Percentiles rank a stretch among this genome's conserved stretches.
Evolutionary conservation across 2,113 vertebrate species (phyloP).

Genomic region (Rhombomys opimus): DNA sequence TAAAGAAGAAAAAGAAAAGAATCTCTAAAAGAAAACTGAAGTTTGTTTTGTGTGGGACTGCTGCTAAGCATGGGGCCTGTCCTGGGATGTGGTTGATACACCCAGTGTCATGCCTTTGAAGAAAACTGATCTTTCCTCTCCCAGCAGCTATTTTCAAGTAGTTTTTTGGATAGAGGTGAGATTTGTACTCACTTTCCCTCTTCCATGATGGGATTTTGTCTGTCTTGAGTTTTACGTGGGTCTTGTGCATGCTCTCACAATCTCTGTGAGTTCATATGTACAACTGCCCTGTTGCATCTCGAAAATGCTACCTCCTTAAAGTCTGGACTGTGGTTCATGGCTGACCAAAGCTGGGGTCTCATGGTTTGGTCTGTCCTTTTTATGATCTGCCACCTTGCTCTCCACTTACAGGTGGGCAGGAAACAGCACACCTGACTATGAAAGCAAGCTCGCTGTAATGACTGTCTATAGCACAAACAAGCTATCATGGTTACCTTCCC

Average conservation of each 20-base stretch:
- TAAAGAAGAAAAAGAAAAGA: not conserved
- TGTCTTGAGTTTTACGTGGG: not conserved
- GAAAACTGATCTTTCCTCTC: not conserved
- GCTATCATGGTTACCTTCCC: conserved; percentile 33
- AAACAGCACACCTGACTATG: not conserved
- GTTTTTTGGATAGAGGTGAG: not conserved
- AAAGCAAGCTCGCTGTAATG: conserved; percentile 40
- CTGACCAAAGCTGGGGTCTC: not conserved
- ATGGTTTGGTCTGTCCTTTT: not conserved
- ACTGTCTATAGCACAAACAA: conserved; percentile 34
- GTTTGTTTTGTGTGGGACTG: not conserved
- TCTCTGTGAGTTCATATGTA: not conserved
- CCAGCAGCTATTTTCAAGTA: not conserved
- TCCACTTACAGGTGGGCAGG: conserved; percentile 28
- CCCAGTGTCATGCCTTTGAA: fast-evolving
- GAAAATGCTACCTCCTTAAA: not conserved
- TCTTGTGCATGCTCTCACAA: not conserved
- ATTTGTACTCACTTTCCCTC: not conserved
- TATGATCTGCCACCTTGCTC: not conserved
- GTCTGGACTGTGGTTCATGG: not conserved
- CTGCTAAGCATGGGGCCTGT: not conserved
- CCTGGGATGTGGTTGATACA: not conserved
- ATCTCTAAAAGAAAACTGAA: not conserved
- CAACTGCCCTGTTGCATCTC: not conserved
- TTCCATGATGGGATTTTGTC: not conserved